Percentiles rank a stretch among this genome's conserved stretches.
These are phyloP conservation scores for Nicator chloris DNA, from an alignment of 2,113 vertebrate genomes.

Conservation along the genomic window DNA sequence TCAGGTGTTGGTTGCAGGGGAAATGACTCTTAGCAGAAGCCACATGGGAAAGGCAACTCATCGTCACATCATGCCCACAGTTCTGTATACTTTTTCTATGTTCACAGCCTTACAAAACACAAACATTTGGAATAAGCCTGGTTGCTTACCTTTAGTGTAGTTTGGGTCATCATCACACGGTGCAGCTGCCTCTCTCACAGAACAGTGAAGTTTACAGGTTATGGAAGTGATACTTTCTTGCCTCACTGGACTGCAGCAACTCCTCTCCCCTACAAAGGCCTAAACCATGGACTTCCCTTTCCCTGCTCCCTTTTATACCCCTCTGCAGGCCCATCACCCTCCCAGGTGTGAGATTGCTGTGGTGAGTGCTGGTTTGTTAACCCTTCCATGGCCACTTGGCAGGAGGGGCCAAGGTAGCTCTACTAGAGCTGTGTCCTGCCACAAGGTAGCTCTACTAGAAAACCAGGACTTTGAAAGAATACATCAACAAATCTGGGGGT, in stretches of 20 bases:
- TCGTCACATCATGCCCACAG: neutral
- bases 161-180: rapidly evolving
- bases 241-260: neutral
- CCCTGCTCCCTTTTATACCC: neutral
- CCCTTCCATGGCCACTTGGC: neutral
- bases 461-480: neutral
- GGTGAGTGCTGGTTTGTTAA: neutral
- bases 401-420: neutral
- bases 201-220: rapidly evolving
- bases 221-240: neutral
- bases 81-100: neutral
- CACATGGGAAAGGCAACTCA: neutral
- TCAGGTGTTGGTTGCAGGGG: neutral
- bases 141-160: neutral
- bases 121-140: neutral
- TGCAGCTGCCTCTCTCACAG: neutral
- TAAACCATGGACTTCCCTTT: neutral
- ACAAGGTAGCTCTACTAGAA: neutral
- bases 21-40: neutral
- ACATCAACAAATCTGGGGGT: neutral
- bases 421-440: neutral
- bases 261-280: neutral
- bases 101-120: neutral
- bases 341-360: neutral
- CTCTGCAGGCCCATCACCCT: neutral